Evolutionary conservation across 2,888 invertebrate genomes (phyloP), one percentile per base, ranked within the genome.

Genomic region (Parnassius mnemosyne): DNA sequence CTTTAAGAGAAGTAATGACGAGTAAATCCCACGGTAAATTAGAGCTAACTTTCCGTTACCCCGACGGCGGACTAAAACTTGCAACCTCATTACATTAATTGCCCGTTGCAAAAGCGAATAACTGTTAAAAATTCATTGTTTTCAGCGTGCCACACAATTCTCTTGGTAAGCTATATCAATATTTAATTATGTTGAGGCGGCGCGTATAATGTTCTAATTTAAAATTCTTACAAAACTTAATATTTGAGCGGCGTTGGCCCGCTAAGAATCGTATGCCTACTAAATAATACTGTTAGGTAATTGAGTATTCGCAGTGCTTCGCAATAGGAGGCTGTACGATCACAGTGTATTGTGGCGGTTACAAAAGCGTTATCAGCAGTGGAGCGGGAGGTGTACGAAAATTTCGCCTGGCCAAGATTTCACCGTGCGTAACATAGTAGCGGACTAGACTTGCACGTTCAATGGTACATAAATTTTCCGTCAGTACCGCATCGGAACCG

Each of bases 141-240:
- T 78, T 75, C 75, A 80, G 80, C 78, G 78, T 81, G 72, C 76
- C 69, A 70, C 77, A 73, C 76, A 84, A 78, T 83, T 83, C 72
- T 71, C 76, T 77, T 71, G 79, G 74, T 85, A 85, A 85, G 80
- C 80, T 78, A 84, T 87, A 85, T 90, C 84, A 89, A 89, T 89
- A 88, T 87, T 89, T 85, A 85, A 90, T 84, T 83, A 74, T 71
- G 73, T 79, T 74, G 78, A 84, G 84, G 84, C 81, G 81, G 83
- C 83, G 74, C 76, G 78, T 81, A 84, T 89, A 87, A 86, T 85
- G 80, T 76, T 81, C 79, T 84, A 82, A 89, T 89, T 88, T 90
- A 84, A 89, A 89, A 89, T 89, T 88, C 87, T 86, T 84, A 82
- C 80, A 78, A 81, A 88, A 89, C 84, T 89, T 88, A 87, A 88